phyloP scores from a whole-genome alignment of 2,113 vertebrate genomes.

The Hyperoodon ampullatus region DNA sequence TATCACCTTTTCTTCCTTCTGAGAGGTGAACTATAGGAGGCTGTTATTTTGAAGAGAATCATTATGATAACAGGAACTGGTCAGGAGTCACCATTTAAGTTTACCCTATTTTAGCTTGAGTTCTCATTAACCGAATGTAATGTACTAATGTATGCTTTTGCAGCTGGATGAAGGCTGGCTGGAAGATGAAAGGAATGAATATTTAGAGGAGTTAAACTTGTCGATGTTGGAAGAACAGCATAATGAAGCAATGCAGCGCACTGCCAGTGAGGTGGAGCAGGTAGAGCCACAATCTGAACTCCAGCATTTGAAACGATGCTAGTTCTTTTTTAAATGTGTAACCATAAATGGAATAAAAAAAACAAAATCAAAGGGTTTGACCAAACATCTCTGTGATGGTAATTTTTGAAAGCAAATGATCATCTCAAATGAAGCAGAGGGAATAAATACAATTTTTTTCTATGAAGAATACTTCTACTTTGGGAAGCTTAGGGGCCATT shows the following conservation, averaged over 20 bases:
- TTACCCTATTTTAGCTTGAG: conserved; percentile 79
- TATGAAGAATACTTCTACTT: background rate
- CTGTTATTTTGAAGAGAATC: conserved; percentile 83
- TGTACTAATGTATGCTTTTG: conserved; percentile 85
- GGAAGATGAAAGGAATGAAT: conserved; percentile 98
- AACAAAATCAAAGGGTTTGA: conserved; percentile 61
- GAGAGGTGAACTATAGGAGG: conserved; percentile 67
- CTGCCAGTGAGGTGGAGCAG: conserved; percentile 90
- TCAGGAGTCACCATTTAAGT: conserved; percentile 78
- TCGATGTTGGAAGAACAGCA: conserved; percentile 96
- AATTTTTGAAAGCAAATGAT: conserved; percentile 38
- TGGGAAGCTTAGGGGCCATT: background rate
- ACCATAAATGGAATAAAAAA: background rate
- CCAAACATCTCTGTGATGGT: conserved; percentile 42
- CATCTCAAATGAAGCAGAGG: conserved; percentile 6
- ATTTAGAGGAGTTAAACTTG: conserved; percentile 97
- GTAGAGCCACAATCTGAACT: conserved; percentile 81
- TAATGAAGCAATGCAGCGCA: conserved; percentile 90
- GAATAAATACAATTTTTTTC: conserved; percentile 7
- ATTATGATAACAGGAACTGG: conserved; percentile 85
- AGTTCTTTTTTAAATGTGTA: conserved; percentile 52
- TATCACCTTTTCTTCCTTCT: conserved; percentile 77
- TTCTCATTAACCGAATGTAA: conserved; percentile 81
- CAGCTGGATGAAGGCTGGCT: conserved; percentile 98
- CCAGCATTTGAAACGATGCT: conserved; percentile 26